Conservation (phyloP, 2,888 invertebrate species). For the Hemithea aestivaria region DNA sequence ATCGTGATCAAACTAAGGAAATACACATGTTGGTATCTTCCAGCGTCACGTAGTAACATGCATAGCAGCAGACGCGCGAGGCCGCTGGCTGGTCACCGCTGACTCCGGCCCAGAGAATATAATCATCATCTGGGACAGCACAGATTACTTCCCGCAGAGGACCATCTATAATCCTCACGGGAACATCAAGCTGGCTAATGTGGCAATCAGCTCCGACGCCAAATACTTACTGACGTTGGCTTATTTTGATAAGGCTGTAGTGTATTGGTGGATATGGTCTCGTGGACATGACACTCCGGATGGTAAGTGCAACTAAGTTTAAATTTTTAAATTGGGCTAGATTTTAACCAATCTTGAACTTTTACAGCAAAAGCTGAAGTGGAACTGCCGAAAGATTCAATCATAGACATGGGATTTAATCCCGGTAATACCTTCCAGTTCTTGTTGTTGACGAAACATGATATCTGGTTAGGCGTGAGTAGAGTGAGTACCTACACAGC, state of each 20-base stretch:
- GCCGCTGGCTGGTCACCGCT: conserved; percentile 80
- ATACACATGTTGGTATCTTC: conserved; percentile 18
- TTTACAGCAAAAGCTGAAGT: conserved; percentile 41
- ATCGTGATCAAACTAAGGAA: neutral
- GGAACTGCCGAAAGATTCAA: conserved; percentile 37
- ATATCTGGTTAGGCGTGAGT: conserved; percentile 57
- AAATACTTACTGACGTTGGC: conserved; percentile 79
- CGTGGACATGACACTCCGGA: conserved; percentile 70
- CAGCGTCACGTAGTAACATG: conserved; percentile 75
- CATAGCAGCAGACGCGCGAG: conserved; percentile 67
- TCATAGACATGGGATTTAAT: conserved; percentile 55
- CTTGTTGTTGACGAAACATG: conserved; percentile 51
- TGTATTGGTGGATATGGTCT: conserved; percentile 83
- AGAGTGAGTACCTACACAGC: conserved; percentile 53
- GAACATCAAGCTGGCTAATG: conserved; percentile 47
- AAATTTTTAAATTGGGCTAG: too few relatives aligned
- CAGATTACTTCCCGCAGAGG: conserved; percentile 66
- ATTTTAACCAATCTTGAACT: too few relatives aligned
- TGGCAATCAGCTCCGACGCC: conserved; percentile 76
- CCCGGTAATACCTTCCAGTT: conserved; percentile 55
- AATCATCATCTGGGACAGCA: conserved; percentile 80
- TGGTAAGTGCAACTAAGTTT: conserved; percentile 48
- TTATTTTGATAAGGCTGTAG: conserved; percentile 56
- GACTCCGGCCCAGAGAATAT: conserved; percentile 78
- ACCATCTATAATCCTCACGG: conserved; percentile 78